Conservation (phyloP, 2,888 invertebrate genomes). For the Sphaerophoria taeniata region DNA sequence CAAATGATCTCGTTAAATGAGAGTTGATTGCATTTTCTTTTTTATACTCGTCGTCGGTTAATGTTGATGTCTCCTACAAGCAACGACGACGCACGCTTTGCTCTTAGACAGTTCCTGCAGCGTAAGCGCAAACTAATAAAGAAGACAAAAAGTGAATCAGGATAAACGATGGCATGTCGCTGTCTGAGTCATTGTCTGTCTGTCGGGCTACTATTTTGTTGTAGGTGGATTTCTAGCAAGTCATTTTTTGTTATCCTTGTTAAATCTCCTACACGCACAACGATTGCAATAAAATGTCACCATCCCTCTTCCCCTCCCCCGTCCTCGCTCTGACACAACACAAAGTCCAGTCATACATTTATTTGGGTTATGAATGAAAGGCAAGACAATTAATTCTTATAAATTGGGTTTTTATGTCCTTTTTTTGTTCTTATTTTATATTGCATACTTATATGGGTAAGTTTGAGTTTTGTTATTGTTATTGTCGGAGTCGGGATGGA, state of each 20-base stretch:
- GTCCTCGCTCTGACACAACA: neutral
- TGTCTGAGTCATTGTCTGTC: constrained; percentile 50
- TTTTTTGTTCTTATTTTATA: constrained; percentile 27
- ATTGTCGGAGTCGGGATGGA: neutral
- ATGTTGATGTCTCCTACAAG: constrained; percentile 22
- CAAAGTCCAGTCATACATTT: constrained; percentile 22
- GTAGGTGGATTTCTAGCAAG: constrained; percentile 38
- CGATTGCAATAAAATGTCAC: constrained; percentile 29
- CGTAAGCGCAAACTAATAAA: constrained; percentile 71
- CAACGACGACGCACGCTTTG: neutral
- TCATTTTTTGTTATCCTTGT: constrained; percentile 50
- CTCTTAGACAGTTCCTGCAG: constrained; percentile 47
- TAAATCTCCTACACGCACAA: constrained; percentile 36
- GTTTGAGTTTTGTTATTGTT: constrained; percentile 9
- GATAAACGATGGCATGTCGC: constrained; percentile 74
- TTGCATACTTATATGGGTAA: constrained; percentile 37
- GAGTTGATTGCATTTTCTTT: constrained; percentile 80
- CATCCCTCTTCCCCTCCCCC: neutral
- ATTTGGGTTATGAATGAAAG: constrained; percentile 70
- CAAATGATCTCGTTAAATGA: constrained; percentile 83
- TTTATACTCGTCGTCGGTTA: constrained; percentile 37
- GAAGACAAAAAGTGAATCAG: constrained; percentile 70
- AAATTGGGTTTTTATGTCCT: constrained; percentile 68
- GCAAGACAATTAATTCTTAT: constrained; percentile 71
- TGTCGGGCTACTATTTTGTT: constrained; percentile 61